phyloP scores from a whole-genome alignment of 2,888 invertebrate genomes.

The Volucella zonaria region DNA sequence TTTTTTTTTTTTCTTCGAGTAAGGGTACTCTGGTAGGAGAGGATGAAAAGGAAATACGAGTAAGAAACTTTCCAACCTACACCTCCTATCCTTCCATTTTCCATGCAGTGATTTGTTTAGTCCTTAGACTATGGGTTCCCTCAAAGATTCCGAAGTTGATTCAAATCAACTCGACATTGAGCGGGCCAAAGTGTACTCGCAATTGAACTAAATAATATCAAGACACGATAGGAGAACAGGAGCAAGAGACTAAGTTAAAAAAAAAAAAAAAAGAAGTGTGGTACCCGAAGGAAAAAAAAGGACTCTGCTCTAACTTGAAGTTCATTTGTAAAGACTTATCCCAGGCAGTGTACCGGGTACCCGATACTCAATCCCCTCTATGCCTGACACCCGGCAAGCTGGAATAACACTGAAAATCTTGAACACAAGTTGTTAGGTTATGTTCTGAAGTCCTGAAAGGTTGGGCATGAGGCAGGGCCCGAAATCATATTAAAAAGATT shows the following conservation, averaged over 20 bases:
- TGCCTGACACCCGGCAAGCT: neutral
- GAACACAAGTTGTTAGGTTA: constrained; percentile 56
- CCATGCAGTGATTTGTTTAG: constrained; percentile 67
- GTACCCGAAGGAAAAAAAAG: constrained; percentile 31
- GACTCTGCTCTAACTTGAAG: constrained; percentile 27
- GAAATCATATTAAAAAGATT: constrained; percentile 74
- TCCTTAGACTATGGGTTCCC: constrained; percentile 36
- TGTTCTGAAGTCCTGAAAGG: constrained; percentile 57
- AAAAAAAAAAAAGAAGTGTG: neutral
- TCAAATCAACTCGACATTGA: constrained; percentile 24
- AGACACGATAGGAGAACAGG: neutral
- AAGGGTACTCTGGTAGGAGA: neutral
- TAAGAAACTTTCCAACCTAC: constrained; percentile 64
- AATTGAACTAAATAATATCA: neutral
- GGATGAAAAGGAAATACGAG: neutral
- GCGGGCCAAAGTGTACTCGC: neutral
- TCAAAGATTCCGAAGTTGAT: constrained; percentile 44
- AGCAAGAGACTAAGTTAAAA: neutral
- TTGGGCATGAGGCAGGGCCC: constrained; percentile 46
- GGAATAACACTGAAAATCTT: neutral
- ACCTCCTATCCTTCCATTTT: constrained; percentile 50
- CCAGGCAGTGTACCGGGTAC: neutral
- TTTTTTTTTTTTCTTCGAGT: constrained; percentile 42
- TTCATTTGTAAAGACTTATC: constrained; percentile 57
- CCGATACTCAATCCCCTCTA: no score